Evolutionary conservation across 2,113 vertebrate species (phyloP).

Genomic region (Glaucidium brasilianum): DNA sequence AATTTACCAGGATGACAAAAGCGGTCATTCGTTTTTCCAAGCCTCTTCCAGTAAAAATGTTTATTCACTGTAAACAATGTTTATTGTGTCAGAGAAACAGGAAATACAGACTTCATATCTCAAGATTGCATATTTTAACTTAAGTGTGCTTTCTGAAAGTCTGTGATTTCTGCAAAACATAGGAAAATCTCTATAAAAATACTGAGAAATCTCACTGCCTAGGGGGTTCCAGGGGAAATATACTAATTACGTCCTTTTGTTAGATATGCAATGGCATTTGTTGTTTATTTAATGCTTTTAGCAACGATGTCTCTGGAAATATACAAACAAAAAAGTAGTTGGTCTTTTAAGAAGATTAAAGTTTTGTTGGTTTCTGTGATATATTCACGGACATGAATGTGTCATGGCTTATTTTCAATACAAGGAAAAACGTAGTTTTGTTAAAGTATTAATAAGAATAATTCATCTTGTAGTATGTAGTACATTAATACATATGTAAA

Average conservation of each 20-base stretch:
- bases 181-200: background rate
- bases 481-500: background rate
- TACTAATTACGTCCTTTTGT: background rate
- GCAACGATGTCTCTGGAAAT: background rate
- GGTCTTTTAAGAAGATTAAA: background rate
- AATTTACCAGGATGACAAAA: constrained; percentile 26
- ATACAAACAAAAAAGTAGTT: background rate
- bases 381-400: background rate
- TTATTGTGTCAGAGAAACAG: constrained; percentile 48
- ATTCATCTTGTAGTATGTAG: background rate
- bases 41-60: constrained; percentile 45
- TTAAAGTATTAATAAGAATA: background rate
- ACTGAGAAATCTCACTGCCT: background rate
- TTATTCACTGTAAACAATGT: constrained; percentile 41
- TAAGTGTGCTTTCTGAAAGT: constrained; percentile 11
- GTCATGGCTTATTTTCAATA: background rate
- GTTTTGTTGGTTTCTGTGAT: background rate
- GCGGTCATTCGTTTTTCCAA: background rate
- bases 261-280: background rate
- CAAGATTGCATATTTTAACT: constrained; percentile 11
- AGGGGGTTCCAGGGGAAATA: background rate
- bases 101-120: constrained; percentile 45
- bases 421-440: background rate
- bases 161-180: background rate
- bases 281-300: background rate